These are phyloP conservation scores for Esox niger DNA, from an alignment of 2,113 vertebrate genomes.

Conservation along the genomic window DNA sequence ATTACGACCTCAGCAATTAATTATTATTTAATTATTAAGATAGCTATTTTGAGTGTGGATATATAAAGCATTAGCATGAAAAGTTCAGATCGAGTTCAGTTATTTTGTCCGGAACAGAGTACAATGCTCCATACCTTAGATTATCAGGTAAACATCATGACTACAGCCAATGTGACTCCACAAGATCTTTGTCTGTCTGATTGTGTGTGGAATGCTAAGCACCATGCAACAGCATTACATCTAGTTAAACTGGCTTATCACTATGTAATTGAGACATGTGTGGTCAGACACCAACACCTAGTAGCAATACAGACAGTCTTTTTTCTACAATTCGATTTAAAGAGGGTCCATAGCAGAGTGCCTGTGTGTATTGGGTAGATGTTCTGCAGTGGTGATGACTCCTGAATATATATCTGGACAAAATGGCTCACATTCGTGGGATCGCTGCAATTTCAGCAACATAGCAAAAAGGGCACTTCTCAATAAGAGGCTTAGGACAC, in stretches of 20 bases:
- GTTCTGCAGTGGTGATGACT: conserved; percentile 16
- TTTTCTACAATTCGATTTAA: conserved; percentile 13
- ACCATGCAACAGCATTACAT: background rate
- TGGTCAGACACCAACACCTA: background rate
- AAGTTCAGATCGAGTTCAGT: background rate
- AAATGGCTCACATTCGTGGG: conserved; percentile 27
- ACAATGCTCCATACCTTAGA: background rate
- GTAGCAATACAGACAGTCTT: background rate
- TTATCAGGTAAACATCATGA: background rate
- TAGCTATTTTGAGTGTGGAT: background rate
- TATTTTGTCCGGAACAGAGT: no score
- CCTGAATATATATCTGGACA: conserved; percentile 25
- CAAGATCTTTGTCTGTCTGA: background rate
- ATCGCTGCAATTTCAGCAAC: conserved; percentile 1
- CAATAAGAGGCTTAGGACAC: background rate
- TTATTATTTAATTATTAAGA: no score
- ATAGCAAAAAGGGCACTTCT: background rate
- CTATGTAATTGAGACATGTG: background rate
- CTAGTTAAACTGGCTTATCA: conserved; percentile 7
- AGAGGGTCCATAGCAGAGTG: background rate
- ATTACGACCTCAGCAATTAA: background rate
- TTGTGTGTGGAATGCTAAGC: background rate
- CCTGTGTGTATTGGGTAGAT: conserved; percentile 23
- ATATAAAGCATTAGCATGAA: background rate
- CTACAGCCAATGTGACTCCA: background rate